Evolutionary conservation across 2,113 vertebrate species (phyloP), one percentile per base, ranked within the genome.

Genomic region (Megalops atlanticus): DNA sequence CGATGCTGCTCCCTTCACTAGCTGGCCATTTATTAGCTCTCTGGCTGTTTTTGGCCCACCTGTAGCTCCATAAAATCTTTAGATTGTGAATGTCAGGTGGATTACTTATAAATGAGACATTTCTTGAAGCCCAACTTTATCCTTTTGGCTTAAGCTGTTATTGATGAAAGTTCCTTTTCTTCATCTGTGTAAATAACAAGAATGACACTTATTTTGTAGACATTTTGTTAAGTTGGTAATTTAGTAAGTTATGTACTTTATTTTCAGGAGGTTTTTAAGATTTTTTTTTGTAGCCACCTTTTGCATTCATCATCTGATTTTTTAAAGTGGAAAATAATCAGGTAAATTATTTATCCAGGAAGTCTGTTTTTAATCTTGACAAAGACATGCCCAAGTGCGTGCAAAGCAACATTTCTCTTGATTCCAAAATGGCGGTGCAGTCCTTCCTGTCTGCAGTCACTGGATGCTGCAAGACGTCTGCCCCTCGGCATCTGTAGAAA

Each of bases 251-350:
- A 36, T 76, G 69, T 35, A 7, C n/a, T 43, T 72, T 77, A 84
- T 70, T 72, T 85, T 86, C 43, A 31, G 38, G 36, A 74, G 24
- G 21, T 72, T 78, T 73, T 84, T 82, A 81, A 49, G 58, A 1
- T 68, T 85, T 89, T 78, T 77, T 80, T 88, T 86, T 85, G 41
- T 76, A 76, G 40, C 40, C 12, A 47, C 40, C 27, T 21, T 78
- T 76, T 27, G 2, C 39, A 49, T 16, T 35, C 14, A 84, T 86
- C 87, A 81, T 82, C 81, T 71, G 77, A 84, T 85, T 81, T 85
- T 83, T 47, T 43, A 45, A 27, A 72, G 33, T 27, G 52, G 70
- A 83, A 80, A 79, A 88, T 88, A 83, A 83, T 85, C 10, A 11
- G 40, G 18, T 41, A 41, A 39, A 24, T n/a, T 14, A 35, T 68